Conservation (phyloP, 2,888 invertebrate species). For the Trichogramma dendrolimi region DNA sequence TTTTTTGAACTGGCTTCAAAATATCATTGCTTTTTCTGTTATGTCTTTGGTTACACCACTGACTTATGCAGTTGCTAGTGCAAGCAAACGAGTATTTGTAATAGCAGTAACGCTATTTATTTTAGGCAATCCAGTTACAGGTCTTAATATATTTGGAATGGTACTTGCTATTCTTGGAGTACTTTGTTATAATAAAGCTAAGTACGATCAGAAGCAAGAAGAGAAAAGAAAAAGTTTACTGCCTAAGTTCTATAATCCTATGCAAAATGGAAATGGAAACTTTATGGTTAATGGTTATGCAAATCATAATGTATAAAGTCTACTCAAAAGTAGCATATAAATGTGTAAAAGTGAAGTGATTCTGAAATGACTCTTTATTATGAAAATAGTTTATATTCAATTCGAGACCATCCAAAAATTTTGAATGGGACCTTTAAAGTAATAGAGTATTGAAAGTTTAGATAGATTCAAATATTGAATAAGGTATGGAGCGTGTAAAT, state of each 20-base stretch:
- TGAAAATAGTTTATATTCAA: too few relatives aligned
- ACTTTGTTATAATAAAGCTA: slow-evolving; percentile 83
- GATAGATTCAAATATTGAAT: too few relatives aligned
- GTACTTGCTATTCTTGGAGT: slow-evolving; percentile 84
- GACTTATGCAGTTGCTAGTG: slow-evolving; percentile 92
- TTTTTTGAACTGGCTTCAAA: slow-evolving; percentile 88
- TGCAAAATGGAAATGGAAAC: slow-evolving; percentile 34
- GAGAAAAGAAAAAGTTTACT: slow-evolving; percentile 56
- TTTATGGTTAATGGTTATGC: slow-evolving; percentile 43
- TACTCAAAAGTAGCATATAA: slow-evolving; percentile 35
- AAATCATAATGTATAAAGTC: slow-evolving; percentile 37
- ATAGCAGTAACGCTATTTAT: slow-evolving; percentile 83
- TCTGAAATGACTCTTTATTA: too few relatives aligned
- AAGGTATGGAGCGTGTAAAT: too few relatives aligned
- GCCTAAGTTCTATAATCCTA: slow-evolving; percentile 33
- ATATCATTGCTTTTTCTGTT: slow-evolving; percentile 90
- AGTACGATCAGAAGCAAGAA: slow-evolving; percentile 62
- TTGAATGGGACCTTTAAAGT: too few relatives aligned
- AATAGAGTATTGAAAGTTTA: too few relatives aligned
- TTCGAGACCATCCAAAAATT: too few relatives aligned
- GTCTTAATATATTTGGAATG: slow-evolving; percentile 85
- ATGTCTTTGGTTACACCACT: slow-evolving; percentile 87
- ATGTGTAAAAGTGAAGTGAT: too few relatives aligned
- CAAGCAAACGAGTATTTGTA: slow-evolving; percentile 88
- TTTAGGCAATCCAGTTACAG: slow-evolving; percentile 87